Evolutionary conservation across 35 echinoderm and acorn worm species (phyloP).

Genomic region (Lytechinus variegatus): DNA sequence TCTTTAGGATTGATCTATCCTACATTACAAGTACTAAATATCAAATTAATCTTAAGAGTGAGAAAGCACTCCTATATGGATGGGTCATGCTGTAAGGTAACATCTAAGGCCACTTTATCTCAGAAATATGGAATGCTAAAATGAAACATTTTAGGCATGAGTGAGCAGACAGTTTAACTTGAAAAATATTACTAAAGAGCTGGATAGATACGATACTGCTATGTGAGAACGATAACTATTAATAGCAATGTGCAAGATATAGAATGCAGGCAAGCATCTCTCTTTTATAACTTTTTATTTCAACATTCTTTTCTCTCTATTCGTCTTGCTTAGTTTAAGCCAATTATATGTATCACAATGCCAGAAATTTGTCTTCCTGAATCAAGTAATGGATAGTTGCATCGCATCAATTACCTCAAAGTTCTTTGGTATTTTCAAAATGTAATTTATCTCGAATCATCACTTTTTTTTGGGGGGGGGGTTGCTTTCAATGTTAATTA

Average conservation of each 20-base stretch:
- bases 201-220: too few relatives aligned
- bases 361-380: background rate
- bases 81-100: background rate
- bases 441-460: too few relatives aligned
- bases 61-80: background rate
- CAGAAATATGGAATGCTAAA: background rate
- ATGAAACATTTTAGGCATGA: conserved; percentile 12
- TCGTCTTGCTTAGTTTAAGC: background rate
- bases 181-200: background rate
- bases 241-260: background rate
- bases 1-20: background rate
- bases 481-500: too few relatives aligned
- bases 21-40: background rate
- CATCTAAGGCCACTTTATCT: background rate
- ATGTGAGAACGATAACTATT: background rate
- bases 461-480: too few relatives aligned
- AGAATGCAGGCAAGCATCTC: conserved; percentile 16
- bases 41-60: background rate
- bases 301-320: background rate
- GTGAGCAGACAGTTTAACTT: background rate
- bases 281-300: background rate
- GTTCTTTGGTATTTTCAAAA: background rate
- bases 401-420: background rate
- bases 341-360: background rate
- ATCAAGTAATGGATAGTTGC: background rate